Conservation (phyloP, 2,113 vertebrate genomes). For the Oryzias melastigma region DNA sequence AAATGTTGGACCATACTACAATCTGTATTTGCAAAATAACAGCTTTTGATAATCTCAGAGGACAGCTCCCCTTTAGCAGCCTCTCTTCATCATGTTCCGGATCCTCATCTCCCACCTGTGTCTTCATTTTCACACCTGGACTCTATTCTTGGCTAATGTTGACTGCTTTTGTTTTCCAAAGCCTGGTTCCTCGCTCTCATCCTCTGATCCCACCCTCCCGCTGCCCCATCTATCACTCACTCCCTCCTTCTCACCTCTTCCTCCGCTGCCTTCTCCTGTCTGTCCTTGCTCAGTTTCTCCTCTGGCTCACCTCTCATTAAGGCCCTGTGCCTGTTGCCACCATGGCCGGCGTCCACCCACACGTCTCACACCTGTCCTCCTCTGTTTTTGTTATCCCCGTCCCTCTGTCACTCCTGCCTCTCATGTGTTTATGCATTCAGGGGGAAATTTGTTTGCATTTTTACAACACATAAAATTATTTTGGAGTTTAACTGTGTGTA, state of each 20-base stretch:
- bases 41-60: slow-evolving; percentile 3
- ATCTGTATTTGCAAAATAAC: not conserved
- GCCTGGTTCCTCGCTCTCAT: slow-evolving; percentile 52
- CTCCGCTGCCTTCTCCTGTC: slow-evolving; percentile 51
- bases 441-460: too few relatives aligned
- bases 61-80: slow-evolving; percentile 20
- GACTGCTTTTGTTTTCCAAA: slow-evolving; percentile 65
- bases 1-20: not conserved
- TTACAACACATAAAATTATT: too few relatives aligned
- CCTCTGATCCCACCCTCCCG: slow-evolving; percentile 40
- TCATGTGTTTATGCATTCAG: not conserved
- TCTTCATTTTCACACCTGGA: slow-evolving; percentile 63
- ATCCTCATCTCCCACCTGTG: slow-evolving; percentile 52
- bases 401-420: slow-evolving; percentile 24
- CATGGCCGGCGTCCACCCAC: slow-evolving; percentile 72
- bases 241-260: slow-evolving; percentile 68
- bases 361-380: slow-evolving; percentile 65
- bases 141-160: slow-evolving; percentile 75
- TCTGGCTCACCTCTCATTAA: slow-evolving; percentile 79
- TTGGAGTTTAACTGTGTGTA: too few relatives aligned
- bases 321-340: slow-evolving; percentile 68
- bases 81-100: slow-evolving; percentile 41
- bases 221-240: slow-evolving; percentile 71
- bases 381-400: slow-evolving; percentile 39
- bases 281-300: slow-evolving; percentile 72